These are phyloP conservation scores for Triplophysa rosa DNA, from an alignment of 2,113 vertebrate species.

Conservation along the genomic window DNA sequence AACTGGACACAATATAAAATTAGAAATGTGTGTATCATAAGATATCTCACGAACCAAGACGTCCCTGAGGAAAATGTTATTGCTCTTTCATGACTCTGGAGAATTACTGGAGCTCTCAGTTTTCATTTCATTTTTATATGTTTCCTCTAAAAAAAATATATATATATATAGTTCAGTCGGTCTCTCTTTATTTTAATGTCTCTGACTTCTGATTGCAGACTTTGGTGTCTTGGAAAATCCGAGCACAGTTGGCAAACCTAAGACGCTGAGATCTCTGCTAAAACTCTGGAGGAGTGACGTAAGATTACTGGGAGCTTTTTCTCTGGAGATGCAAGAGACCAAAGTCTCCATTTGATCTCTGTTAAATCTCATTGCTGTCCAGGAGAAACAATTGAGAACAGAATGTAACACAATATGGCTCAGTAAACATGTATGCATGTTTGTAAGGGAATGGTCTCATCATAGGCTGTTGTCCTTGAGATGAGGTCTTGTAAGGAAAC, in stretches of 20 bases:
- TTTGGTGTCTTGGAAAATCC: too few relatives aligned
- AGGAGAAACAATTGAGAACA: too few relatives aligned
- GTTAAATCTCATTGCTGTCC: too few relatives aligned
- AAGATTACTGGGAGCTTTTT: not conserved
- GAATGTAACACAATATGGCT: too few relatives aligned
- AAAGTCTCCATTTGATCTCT: too few relatives aligned
- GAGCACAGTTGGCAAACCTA: too few relatives aligned
- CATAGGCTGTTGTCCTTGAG: conserved; percentile 33
- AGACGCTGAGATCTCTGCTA: too few relatives aligned
- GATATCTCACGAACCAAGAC: conserved; percentile 20
- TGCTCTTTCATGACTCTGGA: conserved; percentile 10
- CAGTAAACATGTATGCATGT: too few relatives aligned
- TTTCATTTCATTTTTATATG: conserved; percentile 22
- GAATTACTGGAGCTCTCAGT: conserved; percentile 5
- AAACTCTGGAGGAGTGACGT: not conserved
- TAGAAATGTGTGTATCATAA: conserved; percentile 11
- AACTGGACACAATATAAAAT: conserved; percentile 35
- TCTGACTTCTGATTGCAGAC: too few relatives aligned
- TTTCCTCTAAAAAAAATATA: not conserved
- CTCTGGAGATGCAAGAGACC: too few relatives aligned
- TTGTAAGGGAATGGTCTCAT: not conserved
- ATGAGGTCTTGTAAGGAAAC: conserved; percentile 26
- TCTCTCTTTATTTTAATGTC: too few relatives aligned
- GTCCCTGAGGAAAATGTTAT: conserved; percentile 25
- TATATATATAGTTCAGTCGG: too few relatives aligned